Base-by-base conservation (phyloP, 1,140 invertebrate genomes). In the Cherax quadricarinatus region DNA sequence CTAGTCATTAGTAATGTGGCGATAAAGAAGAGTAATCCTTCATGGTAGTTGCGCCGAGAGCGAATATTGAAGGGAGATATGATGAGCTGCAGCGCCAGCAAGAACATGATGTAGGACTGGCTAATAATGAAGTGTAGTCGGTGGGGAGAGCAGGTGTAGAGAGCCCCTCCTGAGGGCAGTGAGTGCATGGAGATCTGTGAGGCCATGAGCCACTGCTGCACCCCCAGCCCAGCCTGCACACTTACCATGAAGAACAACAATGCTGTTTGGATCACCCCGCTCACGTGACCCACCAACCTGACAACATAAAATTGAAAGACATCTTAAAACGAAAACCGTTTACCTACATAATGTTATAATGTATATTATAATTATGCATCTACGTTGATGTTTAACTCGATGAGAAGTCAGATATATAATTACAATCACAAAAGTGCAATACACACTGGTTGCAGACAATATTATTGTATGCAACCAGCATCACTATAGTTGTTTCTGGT, bases 41-140 rank as follows among this genome's bases (percentile, higher is more conserved):
- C 96, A 7, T 95, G 95, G 94, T 96, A 96, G 94, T 97, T 96
- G 53, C 96, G 95, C 62, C 95, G 96, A 24, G 96, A 95, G 66
- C 95, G 95, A 18, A 95, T 94, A 57, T 96, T 96, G 93, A 96
- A 96, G 12, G 96, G 95, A 14, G 95, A 95, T 70, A 96, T 95
- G n/a, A 95, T 82, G 89, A 96, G 94, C 60, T 96, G 95, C 0
- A 95, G 84, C 0, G 96, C n/a, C 14, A 96, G 94, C 2, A 97
- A 94, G 88, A 96, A 95, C 94, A 96, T 96, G 86, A 96, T 95
- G 94, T 96, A 97, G 94, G 94, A 95, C 95, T 95, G 93, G 84
- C 94, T 94, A 7, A 94, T 85, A 10, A 94, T 84, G 92, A 95
- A 95, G 60, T 94, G 93, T 24, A 89, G 79, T 12, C 93, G 93